Conservation (phyloP, 2,888 invertebrate species). For the Drosophila gaucha region DNA sequence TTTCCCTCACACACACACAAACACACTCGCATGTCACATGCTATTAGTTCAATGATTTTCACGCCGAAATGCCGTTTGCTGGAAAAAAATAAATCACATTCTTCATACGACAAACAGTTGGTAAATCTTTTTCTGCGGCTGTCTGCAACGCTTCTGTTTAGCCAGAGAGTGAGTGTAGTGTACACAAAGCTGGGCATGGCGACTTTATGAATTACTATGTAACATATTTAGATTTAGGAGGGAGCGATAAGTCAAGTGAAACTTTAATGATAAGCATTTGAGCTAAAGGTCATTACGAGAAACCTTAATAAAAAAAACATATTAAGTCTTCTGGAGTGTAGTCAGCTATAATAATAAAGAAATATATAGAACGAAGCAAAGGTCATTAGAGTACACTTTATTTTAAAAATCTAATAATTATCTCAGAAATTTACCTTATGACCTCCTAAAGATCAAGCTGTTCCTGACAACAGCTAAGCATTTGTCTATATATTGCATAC, state of each 20-base stretch:
- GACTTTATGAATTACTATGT: not conserved
- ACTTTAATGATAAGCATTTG: no score
- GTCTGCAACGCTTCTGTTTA: conserved; percentile 42
- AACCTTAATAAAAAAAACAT: no score
- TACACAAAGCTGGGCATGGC: conserved; percentile 12
- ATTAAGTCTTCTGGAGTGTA: no score
- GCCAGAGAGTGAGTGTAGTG: conserved; percentile 12
- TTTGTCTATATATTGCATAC: no score
- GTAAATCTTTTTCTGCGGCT: conserved; percentile 63
- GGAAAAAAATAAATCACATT: conserved; percentile 56
- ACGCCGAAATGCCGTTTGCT: conserved; percentile 62
- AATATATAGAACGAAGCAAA: no score
- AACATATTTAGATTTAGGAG: not conserved
- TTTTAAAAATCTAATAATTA: no score
- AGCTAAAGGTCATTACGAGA: no score
- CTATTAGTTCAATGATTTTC: conserved; percentile 82
- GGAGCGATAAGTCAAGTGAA: not conserved
- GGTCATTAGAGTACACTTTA: no score
- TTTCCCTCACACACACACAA: conserved; percentile 7
- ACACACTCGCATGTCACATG: conserved; percentile 61
- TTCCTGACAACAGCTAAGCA: no score
- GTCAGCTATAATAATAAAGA: no score
- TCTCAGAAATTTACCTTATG: no score
- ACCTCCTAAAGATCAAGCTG: no score
- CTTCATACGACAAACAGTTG: conserved; percentile 45